These are phyloP conservation scores for Rhinophrynus dorsalis DNA, from an alignment of 2,797 vertebrate species.

Conservation along the genomic window DNA sequence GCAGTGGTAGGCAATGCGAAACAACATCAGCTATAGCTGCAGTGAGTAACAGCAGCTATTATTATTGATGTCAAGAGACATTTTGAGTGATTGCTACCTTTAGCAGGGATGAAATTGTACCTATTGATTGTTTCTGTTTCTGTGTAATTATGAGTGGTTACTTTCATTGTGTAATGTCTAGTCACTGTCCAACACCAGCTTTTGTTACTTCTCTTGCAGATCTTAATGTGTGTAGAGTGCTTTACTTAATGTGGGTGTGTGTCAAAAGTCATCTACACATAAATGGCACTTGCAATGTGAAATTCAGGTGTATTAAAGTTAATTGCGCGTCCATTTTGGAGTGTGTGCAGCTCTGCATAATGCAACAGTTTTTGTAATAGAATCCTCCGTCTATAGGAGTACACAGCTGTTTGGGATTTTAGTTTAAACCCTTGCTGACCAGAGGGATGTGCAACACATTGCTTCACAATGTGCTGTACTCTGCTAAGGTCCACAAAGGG, in stretches of 20 bases:
- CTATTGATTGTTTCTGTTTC: conserved; percentile 17
- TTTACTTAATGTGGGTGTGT: background rate
- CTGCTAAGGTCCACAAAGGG: too few relatives aligned
- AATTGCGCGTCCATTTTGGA: background rate
- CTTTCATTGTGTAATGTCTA: conserved; percentile 2
- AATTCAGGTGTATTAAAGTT: background rate
- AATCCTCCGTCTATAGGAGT: background rate
- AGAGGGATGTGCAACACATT: too few relatives aligned
- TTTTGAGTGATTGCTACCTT: conserved; percentile 36
- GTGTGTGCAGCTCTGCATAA: background rate
- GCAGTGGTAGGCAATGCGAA: conserved; percentile 16
- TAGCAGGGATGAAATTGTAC: conserved; percentile 6
- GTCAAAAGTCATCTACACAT: background rate
- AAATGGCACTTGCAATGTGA: background rate
- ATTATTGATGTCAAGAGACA: conserved; percentile 42
- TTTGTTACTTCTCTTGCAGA: background rate
- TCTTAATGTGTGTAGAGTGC: conserved; percentile 3
- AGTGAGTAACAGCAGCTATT: conserved; percentile 15
- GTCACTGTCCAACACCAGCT: background rate
- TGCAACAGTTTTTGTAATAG: background rate
- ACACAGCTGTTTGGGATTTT: too few relatives aligned
- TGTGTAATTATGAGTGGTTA: conserved; percentile 12
- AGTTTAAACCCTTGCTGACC: too few relatives aligned
- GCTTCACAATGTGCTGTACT: too few relatives aligned
- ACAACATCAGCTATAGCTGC: conserved; percentile 32